Evolutionary conservation across 2,797 vertebrate species (phyloP), one percentile per base, ranked within the genome.

Genomic region (Phrynocephalus vlangalii): DNA sequence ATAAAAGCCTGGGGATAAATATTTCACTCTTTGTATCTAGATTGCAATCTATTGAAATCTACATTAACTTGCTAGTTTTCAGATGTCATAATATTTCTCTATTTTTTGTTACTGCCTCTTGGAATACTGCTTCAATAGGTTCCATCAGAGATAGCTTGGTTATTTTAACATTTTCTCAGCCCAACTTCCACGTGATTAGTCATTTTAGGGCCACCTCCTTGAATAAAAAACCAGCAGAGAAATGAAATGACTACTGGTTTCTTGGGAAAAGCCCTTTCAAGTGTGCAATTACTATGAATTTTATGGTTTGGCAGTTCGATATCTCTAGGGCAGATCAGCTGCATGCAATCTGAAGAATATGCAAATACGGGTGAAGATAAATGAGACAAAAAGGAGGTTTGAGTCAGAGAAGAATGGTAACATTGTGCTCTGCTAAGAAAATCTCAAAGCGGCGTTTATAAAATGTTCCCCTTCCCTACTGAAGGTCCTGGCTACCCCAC

Each of bases 381-480:
- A 94, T 30, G 10, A 86, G 86, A 87, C 90, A 92, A 91, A 86
- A 89, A 91, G 88, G 89, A 89, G 87, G 87, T 92, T 88, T 87
- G 88, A 89, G 88, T n/a, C 77, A 26, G 66, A 38, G 68, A 95
- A 96, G 95, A 96, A 97, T 94, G 94, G 86, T 18, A 0, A 84
- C 92, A 93, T 95, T 96, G 94, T 97, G 89, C 89, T 89, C 76
- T 81, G 87, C 87, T 85, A 79, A 87, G 82, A 93, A 92, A 88
- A 94, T 88, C 87, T 88, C 28, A 79, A 73, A 91, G 83, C 81
- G 8, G 72, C n/a, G 38, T 86, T 87, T 88, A 81, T 86, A 92
- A 94, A 93, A 88, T 87, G 87, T 86, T 28, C 91, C 89, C 93
- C 93, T 76, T 22, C 33, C 0, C 18, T 87, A 70, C 56, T 85